A percentile compares a stretch with the other conserved stretches of the same genome.
These are phyloP conservation scores for Calidris pugnax DNA, from an alignment of 2,113 vertebrate genomes.

Conservation along the genomic window DNA sequence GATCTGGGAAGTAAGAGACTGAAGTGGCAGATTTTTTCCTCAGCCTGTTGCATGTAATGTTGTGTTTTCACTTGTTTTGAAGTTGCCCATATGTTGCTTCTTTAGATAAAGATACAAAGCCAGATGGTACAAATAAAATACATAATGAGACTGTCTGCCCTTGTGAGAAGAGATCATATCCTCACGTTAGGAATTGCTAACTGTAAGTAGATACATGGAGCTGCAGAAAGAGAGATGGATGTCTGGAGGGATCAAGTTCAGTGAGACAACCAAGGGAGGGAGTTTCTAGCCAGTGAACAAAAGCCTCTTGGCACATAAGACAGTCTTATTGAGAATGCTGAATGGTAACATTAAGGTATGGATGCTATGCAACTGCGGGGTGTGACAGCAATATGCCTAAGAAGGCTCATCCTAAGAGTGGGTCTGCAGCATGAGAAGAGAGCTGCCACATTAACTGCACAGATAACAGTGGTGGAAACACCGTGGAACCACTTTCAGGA, in stretches of 20 bases:
- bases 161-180: background rate
- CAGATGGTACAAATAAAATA: slow-evolving; percentile 8
- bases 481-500: background rate
- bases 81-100: background rate
- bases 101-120: background rate
- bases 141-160: background rate
- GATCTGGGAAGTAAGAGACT: background rate
- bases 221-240: background rate
- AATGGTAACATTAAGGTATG: background rate
- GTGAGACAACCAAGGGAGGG: rapidly evolving
- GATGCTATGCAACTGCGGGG: background rate
- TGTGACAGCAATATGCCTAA: background rate
- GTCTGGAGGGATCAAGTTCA: background rate
- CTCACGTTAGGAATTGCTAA: background rate
- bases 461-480: rapidly evolving
- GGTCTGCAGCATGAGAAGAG: background rate
- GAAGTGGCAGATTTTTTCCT: background rate
- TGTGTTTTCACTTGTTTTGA: slow-evolving; percentile 1
- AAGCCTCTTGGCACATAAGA: background rate
- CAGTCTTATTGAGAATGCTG: background rate
- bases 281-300: background rate
- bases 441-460: rapidly evolving
- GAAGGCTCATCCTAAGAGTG: background rate
- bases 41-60: background rate
- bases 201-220: background rate